phyloP scores from a whole-genome alignment of 1,140 invertebrate species.

The Drosophila navojoa region DNA sequence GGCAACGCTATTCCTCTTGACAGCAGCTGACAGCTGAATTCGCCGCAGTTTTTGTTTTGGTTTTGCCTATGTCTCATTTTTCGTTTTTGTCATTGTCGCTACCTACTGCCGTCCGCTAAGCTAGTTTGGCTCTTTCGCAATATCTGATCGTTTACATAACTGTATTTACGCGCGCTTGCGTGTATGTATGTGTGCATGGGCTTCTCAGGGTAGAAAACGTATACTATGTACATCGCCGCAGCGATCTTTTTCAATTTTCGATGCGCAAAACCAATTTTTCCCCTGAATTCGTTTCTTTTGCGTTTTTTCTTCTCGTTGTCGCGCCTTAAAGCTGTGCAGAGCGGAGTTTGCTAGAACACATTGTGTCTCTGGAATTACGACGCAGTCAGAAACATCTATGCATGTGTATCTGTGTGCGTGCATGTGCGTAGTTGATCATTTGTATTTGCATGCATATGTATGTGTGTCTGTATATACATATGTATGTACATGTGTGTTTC shows the following conservation, averaged over 20 bases:
- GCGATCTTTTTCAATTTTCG: constrained; percentile 10
- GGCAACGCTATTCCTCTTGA: constrained; percentile 8
- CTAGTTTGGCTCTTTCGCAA: background rate
- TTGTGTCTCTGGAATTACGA: too few species aligned
- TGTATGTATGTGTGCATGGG: constrained; percentile 28
- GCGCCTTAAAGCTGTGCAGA: background rate
- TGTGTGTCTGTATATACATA: background rate
- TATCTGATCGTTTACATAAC: background rate
- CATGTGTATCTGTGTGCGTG: background rate
- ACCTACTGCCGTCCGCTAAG: too few species aligned
- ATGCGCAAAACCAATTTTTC: constrained; percentile 5
- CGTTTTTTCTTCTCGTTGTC: too few species aligned
- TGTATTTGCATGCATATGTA: background rate
- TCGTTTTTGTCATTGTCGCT: background rate
- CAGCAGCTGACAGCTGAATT: constrained; percentile 25
- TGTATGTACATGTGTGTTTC: too few species aligned
- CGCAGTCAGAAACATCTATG: background rate
- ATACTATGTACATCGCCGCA: too few species aligned
- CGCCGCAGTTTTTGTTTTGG: constrained; percentile 21
- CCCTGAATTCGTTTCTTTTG: background rate
- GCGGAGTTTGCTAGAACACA: background rate
- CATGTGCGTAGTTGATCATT: background rate
- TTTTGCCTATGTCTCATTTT: background rate
- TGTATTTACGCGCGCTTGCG: constrained; percentile 18
- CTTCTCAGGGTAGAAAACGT: constrained; percentile 26